phyloP scores from a whole-genome alignment of 2,888 invertebrate species.

The Neoascia interrupta region DNA sequence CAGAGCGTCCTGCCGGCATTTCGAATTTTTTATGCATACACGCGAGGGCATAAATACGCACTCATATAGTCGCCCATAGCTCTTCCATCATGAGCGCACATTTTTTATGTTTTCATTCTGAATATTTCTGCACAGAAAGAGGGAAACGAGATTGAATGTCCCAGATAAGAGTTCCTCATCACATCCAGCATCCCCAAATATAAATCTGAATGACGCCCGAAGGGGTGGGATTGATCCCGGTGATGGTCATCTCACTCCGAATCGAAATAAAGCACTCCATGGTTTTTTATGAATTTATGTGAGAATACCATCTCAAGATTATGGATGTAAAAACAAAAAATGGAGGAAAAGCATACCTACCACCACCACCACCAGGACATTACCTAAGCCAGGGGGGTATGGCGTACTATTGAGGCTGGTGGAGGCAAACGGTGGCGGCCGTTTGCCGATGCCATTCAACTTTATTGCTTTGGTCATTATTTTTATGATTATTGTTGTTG shows the following conservation, averaged over 20 bases:
- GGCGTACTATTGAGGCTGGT: neutral
- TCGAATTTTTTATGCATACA: conserved; percentile 65
- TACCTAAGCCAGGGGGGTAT: conserved; percentile 40
- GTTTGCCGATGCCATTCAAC: conserved; percentile 76
- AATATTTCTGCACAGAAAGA: conserved; percentile 38
- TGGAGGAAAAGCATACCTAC: conserved; percentile 28
- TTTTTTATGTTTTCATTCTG: conserved; percentile 68
- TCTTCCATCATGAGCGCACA: conserved; percentile 57
- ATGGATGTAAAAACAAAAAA: conserved; percentile 56
- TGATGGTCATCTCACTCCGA: conserved; percentile 16
- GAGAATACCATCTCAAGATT: conserved; percentile 67
- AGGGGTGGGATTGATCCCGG: conserved; percentile 48
- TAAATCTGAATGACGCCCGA: neutral
- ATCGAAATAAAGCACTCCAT: conserved; percentile 59
- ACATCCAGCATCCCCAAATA: conserved; percentile 28
- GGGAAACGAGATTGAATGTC: conserved; percentile 54
- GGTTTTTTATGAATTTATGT: conserved; percentile 69
- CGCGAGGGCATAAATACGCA: conserved; percentile 60
- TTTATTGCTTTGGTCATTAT: conserved; percentile 78
- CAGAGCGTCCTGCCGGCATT: conserved; percentile 27
- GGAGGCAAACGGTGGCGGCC: conserved; percentile 54
- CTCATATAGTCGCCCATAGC: conserved; percentile 43
- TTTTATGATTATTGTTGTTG: conserved; percentile 77
- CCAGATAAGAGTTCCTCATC: conserved; percentile 64
- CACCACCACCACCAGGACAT: conserved; percentile 1